phyloP scores from a whole-genome alignment of 2,888 invertebrate species.

The Hirtodrosophila duncani region DNA sequence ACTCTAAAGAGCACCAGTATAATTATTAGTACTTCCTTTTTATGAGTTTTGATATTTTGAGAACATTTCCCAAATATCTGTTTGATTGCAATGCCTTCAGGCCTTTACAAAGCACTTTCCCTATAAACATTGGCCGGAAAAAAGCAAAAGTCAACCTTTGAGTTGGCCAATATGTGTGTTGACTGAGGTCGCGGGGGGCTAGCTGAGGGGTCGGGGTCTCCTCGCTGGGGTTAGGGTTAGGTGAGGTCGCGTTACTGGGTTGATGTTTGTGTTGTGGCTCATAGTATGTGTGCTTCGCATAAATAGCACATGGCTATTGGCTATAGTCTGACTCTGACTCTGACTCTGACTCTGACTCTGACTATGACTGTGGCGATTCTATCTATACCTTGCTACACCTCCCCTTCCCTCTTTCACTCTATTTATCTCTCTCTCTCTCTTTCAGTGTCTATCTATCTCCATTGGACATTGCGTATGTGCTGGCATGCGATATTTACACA shows the following conservation, averaged over 20 bases:
- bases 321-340: constrained; percentile 7
- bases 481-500: constrained; percentile 35
- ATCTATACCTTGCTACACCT: too few species aligned
- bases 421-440: constrained; percentile 13
- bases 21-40: too few species aligned
- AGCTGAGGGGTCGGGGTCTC: too few species aligned
- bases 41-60: too few species aligned
- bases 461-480: constrained; percentile 41
- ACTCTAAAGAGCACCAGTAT: too few species aligned
- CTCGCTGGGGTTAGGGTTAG: too few species aligned
- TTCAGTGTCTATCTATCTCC: constrained; percentile 11
- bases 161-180: too few species aligned
- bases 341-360: constrained; percentile 5
- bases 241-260: constrained; percentile 4
- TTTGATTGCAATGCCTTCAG: background rate
- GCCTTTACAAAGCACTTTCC: too few species aligned
- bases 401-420: background rate
- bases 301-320: constrained; percentile 49
- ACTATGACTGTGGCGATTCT: too few species aligned
- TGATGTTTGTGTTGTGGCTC: constrained; percentile 45
- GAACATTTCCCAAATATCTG: background rate
- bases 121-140: too few species aligned
- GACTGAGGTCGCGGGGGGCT: too few species aligned
- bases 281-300: constrained; percentile 54
- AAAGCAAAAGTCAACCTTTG: too few species aligned